Evolutionary conservation across 2,797 vertebrate genomes (phyloP).

Genomic region (Sorex maritimensis): DNA sequence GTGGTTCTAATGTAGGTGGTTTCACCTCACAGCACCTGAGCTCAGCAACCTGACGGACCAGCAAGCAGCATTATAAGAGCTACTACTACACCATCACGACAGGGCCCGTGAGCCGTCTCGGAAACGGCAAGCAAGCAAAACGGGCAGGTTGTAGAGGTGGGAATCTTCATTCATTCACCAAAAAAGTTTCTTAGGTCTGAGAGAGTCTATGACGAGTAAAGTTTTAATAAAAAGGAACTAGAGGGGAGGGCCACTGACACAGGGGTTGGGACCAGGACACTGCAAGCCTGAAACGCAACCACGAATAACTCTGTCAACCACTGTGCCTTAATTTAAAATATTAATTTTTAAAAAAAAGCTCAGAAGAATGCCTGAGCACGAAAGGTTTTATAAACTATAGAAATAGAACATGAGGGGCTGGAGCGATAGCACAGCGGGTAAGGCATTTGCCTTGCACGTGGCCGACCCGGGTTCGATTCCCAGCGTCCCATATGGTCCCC

Average conservation of each 20-base stretch:
- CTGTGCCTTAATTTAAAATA: neutral
- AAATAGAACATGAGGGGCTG: neutral
- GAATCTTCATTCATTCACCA: conserved; percentile 49
- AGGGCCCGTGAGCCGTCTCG: neutral
- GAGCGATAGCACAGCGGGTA: no score
- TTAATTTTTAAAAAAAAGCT: neutral
- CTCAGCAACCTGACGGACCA: no score
- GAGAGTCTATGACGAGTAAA: neutral
- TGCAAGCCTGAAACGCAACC: no score
- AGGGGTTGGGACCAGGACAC: no score
- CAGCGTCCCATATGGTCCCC: no score
- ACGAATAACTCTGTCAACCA: no score
- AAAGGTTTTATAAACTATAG: conserved; percentile 38
- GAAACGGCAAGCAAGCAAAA: conserved; percentile 32
- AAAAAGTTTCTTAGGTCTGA: conserved; percentile 7
- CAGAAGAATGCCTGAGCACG: neutral
- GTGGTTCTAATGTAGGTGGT: neutral
- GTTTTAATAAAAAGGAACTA: no score
- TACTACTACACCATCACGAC: neutral
- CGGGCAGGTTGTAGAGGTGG: neutral
- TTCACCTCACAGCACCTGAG: neutral
- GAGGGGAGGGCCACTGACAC: no score
- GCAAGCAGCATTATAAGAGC: neutral
- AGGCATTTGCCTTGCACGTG: no score
- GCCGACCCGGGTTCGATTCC: no score